Evolutionary conservation across 1,140 invertebrate genomes (phyloP), one percentile per base, ranked within the genome.

Genomic region (Cherax quadricarinatus): DNA sequence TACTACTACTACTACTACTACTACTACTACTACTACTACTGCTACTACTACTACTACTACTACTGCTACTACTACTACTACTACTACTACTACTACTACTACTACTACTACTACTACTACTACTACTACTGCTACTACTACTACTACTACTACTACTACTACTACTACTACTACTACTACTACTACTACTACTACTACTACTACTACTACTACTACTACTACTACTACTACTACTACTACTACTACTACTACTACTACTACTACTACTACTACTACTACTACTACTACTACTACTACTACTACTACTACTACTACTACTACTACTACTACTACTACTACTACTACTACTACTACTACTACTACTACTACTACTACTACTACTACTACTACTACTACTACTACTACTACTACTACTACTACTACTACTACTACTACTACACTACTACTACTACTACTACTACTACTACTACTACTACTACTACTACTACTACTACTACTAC

Each of bases 1-100:
- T 83, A 83, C 81, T 83, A 83, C 81, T 83, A 83, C 81, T 83
- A 83, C 81, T 83, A 83, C 81, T 83, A 83, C 81, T 83, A 83
- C 81, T 83, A 83, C 81, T 83, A 83, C 81, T 83, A 83, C 81
- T 83, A 14, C 82, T 84, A 66, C 82, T 66, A 84, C 82, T 84
- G 66, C 53, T 66, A 84, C 57, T 84, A 66, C 53, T 84, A 84
- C 41, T 83, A 53, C 81, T 60, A 53, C 81, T 83, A 60, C 81
- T 83, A 57, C 81, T 57, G 60, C 81, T 83, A 57, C 81, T 83
- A 83, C 81, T 83, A 83, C 81, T 83, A 83, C 81, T 83, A 83
- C 81, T 83, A 83, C 48, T 83, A 83, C 81, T 57, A 83, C 81
- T 81, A 81, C 57, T 70, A 70, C 70, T 86, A 49, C 82, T 62